Evolutionary conservation across 37 sponge, comb jelly and placozoan genomes (phyloP), one percentile per base, ranked within the genome.

Genomic region (Cliona cf. orientalis): DNA sequence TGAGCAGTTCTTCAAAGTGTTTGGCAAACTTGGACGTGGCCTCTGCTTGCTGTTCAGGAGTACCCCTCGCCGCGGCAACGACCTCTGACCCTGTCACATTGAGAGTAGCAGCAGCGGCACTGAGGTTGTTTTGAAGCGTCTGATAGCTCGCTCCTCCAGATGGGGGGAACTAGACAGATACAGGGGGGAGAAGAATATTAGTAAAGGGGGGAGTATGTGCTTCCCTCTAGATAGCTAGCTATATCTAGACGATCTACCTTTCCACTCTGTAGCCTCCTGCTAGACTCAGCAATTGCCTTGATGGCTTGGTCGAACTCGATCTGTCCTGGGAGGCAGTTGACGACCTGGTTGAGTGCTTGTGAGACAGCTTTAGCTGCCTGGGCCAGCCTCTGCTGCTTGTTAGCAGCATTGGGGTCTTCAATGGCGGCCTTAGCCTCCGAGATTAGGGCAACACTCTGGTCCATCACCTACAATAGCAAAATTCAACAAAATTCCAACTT

Each of bases 291-390:
- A n/a, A 98, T 93, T 3, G 84, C 90, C 83, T 93, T 95, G 70
- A 98, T 96, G 68, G 99, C 99, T n/a, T 91, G 91, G 67, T 98
- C 95, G 49, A 96, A 95, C 75, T 98, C 97, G 36, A 87, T 93
- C 82, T 83, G 90, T 25, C 99, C 99, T 42, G 99, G 99, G 31
- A 98, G 87, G 58, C 97, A 98, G 89, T 94, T 92, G 44, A 98
- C 91, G 68, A 95, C 85, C 62, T 89, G 89, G 69, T 94, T 94
- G 53, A 98, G 86, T 5, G 99, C 94, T 53, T 94, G 89, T 29
- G 99, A 95, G 39, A 98, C 96, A 35, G 92, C 97, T 74, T 96
- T 96, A 62, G 97, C 97, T 0, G 99, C 96, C 84, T 97, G 90
- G 21, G 95, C 95, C 17, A 94, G 80, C 19, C 88, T 65, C 58